A percentile compares a stretch with the other conserved stretches of the same genome.
Evolutionary conservation across 1,140 invertebrate genomes (phyloP).

Genomic region (Nebria ingens): DNA sequence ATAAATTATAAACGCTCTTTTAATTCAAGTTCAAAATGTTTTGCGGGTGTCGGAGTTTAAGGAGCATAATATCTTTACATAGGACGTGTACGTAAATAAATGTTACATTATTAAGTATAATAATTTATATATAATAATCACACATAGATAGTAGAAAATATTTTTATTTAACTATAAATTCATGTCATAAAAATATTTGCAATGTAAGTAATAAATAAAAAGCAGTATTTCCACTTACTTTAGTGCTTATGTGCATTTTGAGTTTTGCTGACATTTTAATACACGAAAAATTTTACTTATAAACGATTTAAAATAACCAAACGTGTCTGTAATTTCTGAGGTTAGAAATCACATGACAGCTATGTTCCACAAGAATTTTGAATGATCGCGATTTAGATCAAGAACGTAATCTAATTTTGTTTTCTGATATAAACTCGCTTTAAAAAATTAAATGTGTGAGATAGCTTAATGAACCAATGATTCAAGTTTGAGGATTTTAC

Average conservation of each 20-base stretch:
- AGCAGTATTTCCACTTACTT: background rate
- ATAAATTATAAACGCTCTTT: background rate
- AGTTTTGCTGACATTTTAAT: constrained; percentile 2
- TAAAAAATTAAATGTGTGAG: no score
- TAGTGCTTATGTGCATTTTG: background rate
- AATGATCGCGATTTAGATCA: background rate
- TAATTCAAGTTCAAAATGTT: background rate
- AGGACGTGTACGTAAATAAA: background rate
- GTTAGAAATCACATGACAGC: background rate
- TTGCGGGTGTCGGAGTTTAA: background rate
- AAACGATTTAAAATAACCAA: background rate
- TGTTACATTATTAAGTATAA: background rate
- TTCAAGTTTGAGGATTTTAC: no score
- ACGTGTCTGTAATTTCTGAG: background rate
- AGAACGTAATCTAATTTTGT: no score
- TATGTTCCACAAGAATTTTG: background rate
- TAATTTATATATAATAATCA: background rate
- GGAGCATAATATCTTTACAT: background rate
- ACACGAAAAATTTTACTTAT: background rate
- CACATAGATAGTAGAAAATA: no score
- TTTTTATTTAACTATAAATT: no score
- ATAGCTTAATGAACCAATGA: no score
- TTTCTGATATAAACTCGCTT: no score
- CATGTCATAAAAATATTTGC: no score
- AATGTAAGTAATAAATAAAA: background rate